Evolutionary conservation across 2,113 vertebrate species (phyloP).

Genomic region (Regulus satrapa): DNA sequence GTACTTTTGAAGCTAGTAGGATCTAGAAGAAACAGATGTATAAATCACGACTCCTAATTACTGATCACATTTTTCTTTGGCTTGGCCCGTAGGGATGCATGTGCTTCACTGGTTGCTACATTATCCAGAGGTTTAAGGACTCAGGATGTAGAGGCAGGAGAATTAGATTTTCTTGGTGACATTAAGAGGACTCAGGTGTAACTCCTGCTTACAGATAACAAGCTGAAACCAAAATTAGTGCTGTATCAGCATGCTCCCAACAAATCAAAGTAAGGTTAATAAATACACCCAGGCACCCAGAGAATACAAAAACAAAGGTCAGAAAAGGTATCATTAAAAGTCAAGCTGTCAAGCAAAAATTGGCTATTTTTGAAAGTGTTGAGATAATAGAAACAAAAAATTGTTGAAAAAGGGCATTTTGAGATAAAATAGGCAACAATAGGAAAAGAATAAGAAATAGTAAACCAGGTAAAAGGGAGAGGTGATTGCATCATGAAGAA

Average conservation of each 20-base stretch:
- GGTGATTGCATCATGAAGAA: accelerated
- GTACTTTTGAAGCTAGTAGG: constrained; percentile 28
- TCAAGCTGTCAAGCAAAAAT: not conserved
- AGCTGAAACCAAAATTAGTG: not conserved
- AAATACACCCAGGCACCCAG: not conserved
- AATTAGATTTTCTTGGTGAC: not conserved
- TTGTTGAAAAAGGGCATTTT: not conserved
- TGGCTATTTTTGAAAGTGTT: not conserved
- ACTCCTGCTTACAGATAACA: not conserved
- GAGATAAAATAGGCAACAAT: not conserved
- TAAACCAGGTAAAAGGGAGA: not conserved
- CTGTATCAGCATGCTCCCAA: not conserved
- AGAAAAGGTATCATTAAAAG: not conserved
- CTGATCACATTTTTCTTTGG: not conserved
- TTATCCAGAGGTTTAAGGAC: not conserved
- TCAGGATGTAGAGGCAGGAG: not conserved
- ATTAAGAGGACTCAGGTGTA: not conserved
- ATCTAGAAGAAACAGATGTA: constrained; percentile 32
- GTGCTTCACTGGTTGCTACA: not conserved
- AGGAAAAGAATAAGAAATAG: not conserved
- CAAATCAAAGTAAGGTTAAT: not conserved
- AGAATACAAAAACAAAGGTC: not conserved
- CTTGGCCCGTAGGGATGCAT: not conserved
- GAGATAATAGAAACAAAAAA: not conserved
- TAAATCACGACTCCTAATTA: constrained; percentile 49